Conservation (phyloP, 2,113 vertebrate species). For the Eupsittula cactorum region DNA sequence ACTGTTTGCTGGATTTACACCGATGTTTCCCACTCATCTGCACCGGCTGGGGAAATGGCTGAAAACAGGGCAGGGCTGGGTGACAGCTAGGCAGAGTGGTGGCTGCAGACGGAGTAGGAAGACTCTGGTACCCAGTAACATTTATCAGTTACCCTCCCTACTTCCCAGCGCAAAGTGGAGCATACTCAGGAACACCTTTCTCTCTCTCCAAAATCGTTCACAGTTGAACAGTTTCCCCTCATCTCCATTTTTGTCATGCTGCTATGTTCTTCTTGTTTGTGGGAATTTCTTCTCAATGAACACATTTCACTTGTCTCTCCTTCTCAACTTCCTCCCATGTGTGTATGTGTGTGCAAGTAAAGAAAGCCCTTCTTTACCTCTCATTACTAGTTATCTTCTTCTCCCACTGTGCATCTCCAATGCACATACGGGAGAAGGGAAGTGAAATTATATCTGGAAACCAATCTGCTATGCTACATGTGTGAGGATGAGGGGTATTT, state of each 20-base stretch:
- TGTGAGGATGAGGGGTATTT: background rate
- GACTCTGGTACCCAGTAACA: background rate
- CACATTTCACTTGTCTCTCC: background rate
- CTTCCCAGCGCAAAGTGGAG: background rate
- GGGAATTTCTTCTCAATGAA: background rate
- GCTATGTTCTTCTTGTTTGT: background rate
- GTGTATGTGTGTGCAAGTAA: background rate
- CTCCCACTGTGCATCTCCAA: background rate
- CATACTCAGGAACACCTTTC: background rate
- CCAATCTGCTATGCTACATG: rapidly evolving
- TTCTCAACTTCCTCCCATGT: background rate
- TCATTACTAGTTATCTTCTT: background rate
- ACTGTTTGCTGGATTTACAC: background rate
- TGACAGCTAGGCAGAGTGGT: background rate
- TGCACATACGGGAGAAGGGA: background rate
- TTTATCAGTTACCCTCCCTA: background rate
- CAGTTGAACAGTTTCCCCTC: background rate
- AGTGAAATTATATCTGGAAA: background rate
- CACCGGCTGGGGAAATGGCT: background rate
- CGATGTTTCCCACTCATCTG: background rate
- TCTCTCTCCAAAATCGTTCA: background rate
- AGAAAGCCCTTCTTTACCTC: background rate
- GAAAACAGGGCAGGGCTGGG: background rate
- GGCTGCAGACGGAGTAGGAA: background rate
- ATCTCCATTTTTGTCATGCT: background rate